Percentiles rank a stretch among this genome's conserved stretches.
Conservation (phyloP, 2,113 vertebrate species). For the Laticauda colubrina region DNA sequence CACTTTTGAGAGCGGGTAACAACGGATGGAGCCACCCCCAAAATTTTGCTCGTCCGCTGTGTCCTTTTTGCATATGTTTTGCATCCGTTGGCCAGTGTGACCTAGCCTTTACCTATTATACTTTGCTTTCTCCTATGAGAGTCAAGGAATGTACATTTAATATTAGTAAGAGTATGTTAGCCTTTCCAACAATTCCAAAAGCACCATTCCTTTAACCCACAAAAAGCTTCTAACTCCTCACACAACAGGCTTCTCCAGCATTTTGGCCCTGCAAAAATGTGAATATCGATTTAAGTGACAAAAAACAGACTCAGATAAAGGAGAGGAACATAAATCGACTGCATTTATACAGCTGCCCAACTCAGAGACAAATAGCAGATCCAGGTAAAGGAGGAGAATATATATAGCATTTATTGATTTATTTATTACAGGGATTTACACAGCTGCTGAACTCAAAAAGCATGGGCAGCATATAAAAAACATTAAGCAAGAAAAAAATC, state of each 20-base stretch:
- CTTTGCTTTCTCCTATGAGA: not conserved
- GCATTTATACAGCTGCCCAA: not conserved
- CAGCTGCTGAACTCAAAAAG: not conserved
- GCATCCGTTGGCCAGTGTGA: too few species aligned
- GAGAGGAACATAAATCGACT: not conserved
- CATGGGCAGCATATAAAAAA: not conserved
- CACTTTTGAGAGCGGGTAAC: too few species aligned
- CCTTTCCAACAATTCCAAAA: not conserved
- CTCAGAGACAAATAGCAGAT: not conserved
- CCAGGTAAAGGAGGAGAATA: not conserved
- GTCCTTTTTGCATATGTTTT: too few species aligned
- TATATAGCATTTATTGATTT: not conserved
- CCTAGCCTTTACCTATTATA: not conserved
- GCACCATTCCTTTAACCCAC: not conserved
- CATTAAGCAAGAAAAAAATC: not conserved
- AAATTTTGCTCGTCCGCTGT: too few species aligned
- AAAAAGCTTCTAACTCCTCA: not conserved
- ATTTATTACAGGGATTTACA: not conserved
- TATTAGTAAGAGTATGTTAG: not conserved
- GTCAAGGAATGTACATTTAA: not conserved
- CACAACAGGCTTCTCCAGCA: not conserved
- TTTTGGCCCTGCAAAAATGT: not conserved
- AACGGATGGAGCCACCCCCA: too few species aligned
- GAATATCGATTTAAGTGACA: not conserved
- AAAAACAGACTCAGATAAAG: not conserved